A percentile compares a stretch with the other conserved stretches of the same genome.
These are phyloP conservation scores for Ormyrus rosae DNA, from an alignment of 2,888 invertebrate species.

Conservation along the genomic window DNA sequence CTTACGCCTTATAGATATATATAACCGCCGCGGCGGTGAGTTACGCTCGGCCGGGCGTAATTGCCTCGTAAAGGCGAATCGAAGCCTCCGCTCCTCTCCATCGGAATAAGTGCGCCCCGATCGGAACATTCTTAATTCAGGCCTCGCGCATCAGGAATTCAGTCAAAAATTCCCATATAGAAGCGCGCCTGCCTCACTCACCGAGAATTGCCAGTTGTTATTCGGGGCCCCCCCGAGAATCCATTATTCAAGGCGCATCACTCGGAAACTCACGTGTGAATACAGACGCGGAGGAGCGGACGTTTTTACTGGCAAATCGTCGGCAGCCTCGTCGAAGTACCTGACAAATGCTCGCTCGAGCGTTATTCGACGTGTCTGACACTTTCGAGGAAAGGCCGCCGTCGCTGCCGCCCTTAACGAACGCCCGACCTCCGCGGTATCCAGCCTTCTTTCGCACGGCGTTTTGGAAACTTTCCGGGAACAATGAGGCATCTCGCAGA, in stretches of 20 bases:
- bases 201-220: slow-evolving; percentile 53
- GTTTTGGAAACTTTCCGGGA: not conserved
- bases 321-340: slow-evolving; percentile 38
- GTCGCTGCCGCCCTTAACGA: too few species aligned
- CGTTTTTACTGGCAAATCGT: slow-evolving; percentile 54
- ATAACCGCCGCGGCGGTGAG: slow-evolving; percentile 27
- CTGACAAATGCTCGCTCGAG: slow-evolving; percentile 52
- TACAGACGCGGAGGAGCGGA: slow-evolving; percentile 3
- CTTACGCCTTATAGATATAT: slow-evolving; percentile 32
- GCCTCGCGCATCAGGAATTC: not conserved
- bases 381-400: not conserved
- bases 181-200: not conserved
- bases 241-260: slow-evolving; percentile 60
- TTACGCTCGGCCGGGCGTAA: slow-evolving; percentile 61
- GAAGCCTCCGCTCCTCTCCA: slow-evolving; percentile 37
- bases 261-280: slow-evolving; percentile 48
- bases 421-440: too few species aligned
- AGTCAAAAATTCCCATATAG: not conserved
- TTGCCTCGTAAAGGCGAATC: slow-evolving; percentile 64
- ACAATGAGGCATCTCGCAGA: not conserved
- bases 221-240: slow-evolving; percentile 43
- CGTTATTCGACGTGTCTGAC: slow-evolving; percentile 46
- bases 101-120: slow-evolving; percentile 2
- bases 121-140: slow-evolving; percentile 6
- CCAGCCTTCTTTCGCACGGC: too few species aligned